Evolutionary conservation across 2,113 vertebrate species (phyloP).

Genomic region (Larimichthys polyactis): DNA sequence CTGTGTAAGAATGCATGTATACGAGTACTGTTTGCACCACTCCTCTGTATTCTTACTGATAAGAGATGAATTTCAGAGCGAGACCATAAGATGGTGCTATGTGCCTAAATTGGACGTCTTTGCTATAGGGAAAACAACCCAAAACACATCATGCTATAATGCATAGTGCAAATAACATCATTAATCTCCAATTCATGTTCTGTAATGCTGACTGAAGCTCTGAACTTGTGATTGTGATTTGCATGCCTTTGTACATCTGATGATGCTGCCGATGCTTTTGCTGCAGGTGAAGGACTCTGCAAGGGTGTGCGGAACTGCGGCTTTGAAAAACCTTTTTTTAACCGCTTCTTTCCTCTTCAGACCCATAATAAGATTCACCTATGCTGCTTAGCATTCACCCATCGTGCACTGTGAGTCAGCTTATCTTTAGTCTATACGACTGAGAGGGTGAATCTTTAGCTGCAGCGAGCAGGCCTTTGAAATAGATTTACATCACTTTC

Average conservation of each 20-base stretch:
- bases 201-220: not conserved
- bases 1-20: not conserved
- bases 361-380: constrained; percentile 51
- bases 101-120: constrained; percentile 42
- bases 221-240: not conserved
- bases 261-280: not conserved
- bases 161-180: constrained; percentile 14
- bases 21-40: not conserved
- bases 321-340: constrained; percentile 18
- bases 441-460: constrained; percentile 58
- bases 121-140: not conserved
- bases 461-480: constrained; percentile 56
- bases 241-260: not conserved
- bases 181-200: not conserved
- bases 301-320: constrained; percentile 28
- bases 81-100: constrained; percentile 85
- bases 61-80: constrained; percentile 62
- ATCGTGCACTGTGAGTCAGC: constrained; percentile 68
- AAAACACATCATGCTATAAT: not conserved
- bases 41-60: not conserved
- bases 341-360: constrained; percentile 53
- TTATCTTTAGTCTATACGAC: constrained; percentile 68
- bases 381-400: constrained; percentile 70
- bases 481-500: constrained; percentile 72
- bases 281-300: constrained; percentile 38